Evolutionary conservation across 2,113 vertebrate genomes (phyloP).

Genomic region (Dasypus novemcinctus): DNA sequence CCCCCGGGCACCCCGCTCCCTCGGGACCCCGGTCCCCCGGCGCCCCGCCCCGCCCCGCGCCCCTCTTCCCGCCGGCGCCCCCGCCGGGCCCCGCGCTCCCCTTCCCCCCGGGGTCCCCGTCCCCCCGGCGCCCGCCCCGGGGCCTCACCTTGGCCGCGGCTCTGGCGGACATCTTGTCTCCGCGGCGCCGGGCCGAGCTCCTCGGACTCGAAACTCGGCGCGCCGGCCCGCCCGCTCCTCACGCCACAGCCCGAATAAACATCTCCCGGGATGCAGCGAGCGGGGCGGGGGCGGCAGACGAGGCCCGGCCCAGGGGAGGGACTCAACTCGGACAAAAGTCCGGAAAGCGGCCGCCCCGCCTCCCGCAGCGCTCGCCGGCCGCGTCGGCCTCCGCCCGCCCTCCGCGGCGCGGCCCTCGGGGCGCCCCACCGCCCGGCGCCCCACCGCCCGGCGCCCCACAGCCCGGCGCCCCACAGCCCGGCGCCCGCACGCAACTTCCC

Average conservation of each 20-base stretch:
- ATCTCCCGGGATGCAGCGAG: slow-evolving; percentile 63
- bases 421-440: background rate
- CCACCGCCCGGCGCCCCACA: background rate
- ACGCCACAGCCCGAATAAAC: slow-evolving; percentile 78
- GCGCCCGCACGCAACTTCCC: slow-evolving; percentile 43
- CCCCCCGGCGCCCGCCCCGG: slow-evolving; percentile 85
- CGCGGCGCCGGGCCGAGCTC: slow-evolving; percentile 62
- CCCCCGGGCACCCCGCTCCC: background rate
- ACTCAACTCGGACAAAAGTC: slow-evolving; percentile 77
- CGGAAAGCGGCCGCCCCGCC: slow-evolving; percentile 80
- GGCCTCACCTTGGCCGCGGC: slow-evolving; percentile 78
- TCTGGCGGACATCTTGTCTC: slow-evolving; percentile 96
- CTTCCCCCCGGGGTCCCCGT: background rate
- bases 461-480: background rate
- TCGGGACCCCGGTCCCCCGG: no score
- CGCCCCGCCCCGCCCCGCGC: no score
- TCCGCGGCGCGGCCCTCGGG: background rate
- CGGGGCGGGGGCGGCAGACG: slow-evolving; percentile 55
- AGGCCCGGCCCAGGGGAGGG: slow-evolving; percentile 75
- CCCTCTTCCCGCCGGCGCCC: background rate
- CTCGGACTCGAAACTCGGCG: slow-evolving; percentile 65
- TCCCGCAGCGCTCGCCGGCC: background rate
- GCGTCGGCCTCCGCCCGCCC: background rate
- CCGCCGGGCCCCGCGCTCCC: no score
- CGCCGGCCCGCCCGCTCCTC: slow-evolving; percentile 67